phyloP scores from a whole-genome alignment of 2,888 invertebrate species.

The Cyclophora albipunctata region DNA sequence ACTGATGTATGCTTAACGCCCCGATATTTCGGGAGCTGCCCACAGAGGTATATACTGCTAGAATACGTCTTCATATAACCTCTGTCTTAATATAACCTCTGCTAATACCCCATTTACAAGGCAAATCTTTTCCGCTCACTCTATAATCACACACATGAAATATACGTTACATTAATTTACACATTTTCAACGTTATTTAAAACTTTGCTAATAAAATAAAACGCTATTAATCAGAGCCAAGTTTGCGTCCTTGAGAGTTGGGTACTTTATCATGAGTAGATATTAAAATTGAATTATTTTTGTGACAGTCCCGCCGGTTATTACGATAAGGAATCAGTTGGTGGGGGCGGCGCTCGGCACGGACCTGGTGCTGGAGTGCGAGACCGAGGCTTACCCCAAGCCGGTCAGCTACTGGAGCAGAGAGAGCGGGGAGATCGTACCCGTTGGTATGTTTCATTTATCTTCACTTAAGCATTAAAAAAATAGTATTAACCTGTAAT shows the following conservation, averaged over 20 bases:
- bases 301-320: constrained; percentile 86
- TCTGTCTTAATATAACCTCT: too few relatives aligned
- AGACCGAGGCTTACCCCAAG: constrained; percentile 89
- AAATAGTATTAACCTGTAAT: too few relatives aligned
- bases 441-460: constrained; percentile 77
- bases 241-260: not conserved
- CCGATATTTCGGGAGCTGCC: too few relatives aligned
- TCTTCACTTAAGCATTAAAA: not conserved
- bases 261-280: too few relatives aligned
- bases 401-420: constrained; percentile 91
- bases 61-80: too few relatives aligned
- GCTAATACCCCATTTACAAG: too few relatives aligned
- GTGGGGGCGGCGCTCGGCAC: constrained; percentile 86
- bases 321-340: constrained; percentile 87
- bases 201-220: too few relatives aligned
- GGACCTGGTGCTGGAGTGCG: constrained; percentile 84
- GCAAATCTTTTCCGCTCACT: too few relatives aligned
- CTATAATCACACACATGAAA: too few relatives aligned
- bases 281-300: not conserved
- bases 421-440: constrained; percentile 83
- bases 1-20: too few relatives aligned
- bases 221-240: too few relatives aligned
- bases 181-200: not conserved
- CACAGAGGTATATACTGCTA: too few relatives aligned
- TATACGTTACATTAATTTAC: not conserved